These are phyloP conservation scores for Drosophila pandora DNA, from an alignment of 1,140 invertebrate genomes.

Conservation along the genomic window DNA sequence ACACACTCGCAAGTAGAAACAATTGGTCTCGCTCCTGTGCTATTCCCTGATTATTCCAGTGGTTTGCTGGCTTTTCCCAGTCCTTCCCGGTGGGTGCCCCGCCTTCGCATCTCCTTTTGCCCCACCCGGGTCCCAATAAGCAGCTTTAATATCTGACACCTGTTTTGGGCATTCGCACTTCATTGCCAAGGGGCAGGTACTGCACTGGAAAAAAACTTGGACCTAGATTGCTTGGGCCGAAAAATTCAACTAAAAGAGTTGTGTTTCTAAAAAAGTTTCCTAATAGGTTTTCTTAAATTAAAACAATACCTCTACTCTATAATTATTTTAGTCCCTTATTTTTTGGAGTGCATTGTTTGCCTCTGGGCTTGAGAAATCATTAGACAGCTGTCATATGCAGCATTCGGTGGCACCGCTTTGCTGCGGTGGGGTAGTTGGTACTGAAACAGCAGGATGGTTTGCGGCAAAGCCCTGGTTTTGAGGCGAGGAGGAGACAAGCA, in stretches of 20 bases:
- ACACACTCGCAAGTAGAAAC: slow-evolving; percentile 35
- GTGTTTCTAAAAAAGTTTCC: too few relatives aligned
- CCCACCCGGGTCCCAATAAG: slow-evolving; percentile 10
- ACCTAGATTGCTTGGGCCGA: too few relatives aligned
- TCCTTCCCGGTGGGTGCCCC: neutral
- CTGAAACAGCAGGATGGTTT: neutral
- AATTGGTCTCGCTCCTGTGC: slow-evolving; percentile 24
- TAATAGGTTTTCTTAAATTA: too few relatives aligned
- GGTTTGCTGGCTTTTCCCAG: slow-evolving; percentile 27
- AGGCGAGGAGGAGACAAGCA: neutral
- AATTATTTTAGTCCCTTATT: neutral
- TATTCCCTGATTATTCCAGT: slow-evolving; percentile 60
- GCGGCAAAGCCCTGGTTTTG: neutral
- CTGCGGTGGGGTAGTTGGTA: neutral
- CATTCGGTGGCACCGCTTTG: slow-evolving; percentile 12
- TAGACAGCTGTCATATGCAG: slow-evolving; percentile 59
- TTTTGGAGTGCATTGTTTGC: neutral
- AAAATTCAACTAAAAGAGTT: neutral
- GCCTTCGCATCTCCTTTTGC: neutral
- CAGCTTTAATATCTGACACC: slow-evolving; percentile 67
- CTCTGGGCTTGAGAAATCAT: slow-evolving; percentile 33
- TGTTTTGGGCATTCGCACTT: slow-evolving; percentile 63
- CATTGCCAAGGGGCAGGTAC: slow-evolving; percentile 13
- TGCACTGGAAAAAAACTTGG: neutral
- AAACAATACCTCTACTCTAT: too few relatives aligned